Evolutionary conservation across 2,888 invertebrate genomes (phyloP).

Genomic region (Scaptomyza tumidula): DNA sequence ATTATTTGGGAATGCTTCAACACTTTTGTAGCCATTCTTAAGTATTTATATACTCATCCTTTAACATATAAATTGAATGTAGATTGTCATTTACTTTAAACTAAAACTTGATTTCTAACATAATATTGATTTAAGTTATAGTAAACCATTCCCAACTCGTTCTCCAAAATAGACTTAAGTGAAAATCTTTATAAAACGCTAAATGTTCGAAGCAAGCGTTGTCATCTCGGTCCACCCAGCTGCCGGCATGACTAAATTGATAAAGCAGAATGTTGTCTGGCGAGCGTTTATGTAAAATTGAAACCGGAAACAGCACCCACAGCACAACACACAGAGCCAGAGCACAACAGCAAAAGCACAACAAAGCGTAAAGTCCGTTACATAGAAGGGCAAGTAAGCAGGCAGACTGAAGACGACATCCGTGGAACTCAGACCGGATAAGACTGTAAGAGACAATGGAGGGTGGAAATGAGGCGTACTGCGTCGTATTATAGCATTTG

Average conservation of each 20-base stretch:
- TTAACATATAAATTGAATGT: no score
- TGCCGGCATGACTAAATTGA: slow-evolving; percentile 28
- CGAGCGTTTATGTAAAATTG: slow-evolving; percentile 63
- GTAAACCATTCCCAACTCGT: no score
- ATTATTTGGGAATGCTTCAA: no score
- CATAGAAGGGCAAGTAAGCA: slow-evolving; percentile 15
- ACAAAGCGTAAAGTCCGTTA: slow-evolving; percentile 17
- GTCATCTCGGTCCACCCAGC: slow-evolving; percentile 1
- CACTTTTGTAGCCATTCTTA: no score
- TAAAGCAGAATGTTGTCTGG: slow-evolving; percentile 54
- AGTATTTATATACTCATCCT: no score
- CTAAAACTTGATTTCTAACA: no score
- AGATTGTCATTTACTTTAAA: no score
- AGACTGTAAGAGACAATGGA: not conserved
- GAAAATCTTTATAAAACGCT: not conserved
- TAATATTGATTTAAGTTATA: no score
- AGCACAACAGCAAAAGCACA: slow-evolving; percentile 6
- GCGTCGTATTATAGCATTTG: slow-evolving; percentile 70
- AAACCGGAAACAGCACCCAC: slow-evolving; percentile 61
- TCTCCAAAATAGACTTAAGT: not conserved
- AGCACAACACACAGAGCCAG: not conserved
- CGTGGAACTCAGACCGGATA: not conserved
- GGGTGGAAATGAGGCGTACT: slow-evolving; percentile 16
- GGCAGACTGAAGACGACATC: slow-evolving; percentile 2
- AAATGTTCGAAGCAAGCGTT: not conserved